Percentiles rank a stretch among this genome's conserved stretches.
phyloP scores from a whole-genome alignment of 2,113 vertebrate species.

The Psettodes erumei region DNA sequence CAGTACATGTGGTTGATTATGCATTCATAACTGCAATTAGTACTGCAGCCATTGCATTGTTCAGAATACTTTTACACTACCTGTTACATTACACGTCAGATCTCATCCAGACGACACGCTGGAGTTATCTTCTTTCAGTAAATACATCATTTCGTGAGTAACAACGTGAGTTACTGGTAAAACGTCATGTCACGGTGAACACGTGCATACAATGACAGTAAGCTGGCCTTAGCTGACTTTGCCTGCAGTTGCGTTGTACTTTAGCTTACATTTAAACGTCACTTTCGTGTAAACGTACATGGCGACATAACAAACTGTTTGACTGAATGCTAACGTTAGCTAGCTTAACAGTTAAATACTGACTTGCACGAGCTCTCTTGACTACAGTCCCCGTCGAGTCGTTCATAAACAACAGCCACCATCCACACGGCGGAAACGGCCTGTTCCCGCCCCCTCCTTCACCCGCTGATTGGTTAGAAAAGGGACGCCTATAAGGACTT shows the following conservation, averaged over 20 bases:
- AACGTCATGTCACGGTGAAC: background rate
- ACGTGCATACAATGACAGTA: background rate
- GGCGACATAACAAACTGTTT: background rate
- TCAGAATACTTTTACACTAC: no score
- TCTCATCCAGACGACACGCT: background rate
- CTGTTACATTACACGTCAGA: no score
- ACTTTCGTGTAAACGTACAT: background rate
- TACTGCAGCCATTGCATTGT: no score
- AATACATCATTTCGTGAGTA: background rate
- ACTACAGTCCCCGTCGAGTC: background rate
- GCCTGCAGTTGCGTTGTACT: no score
- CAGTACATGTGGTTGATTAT: background rate
- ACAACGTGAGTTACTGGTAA: background rate
- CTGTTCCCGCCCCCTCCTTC: constrained; percentile 51
- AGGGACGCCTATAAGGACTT: no score
- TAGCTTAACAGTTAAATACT: background rate
- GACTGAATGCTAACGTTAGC: background rate
- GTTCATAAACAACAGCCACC: constrained; percentile 47
- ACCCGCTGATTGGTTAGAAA: constrained; percentile 64
- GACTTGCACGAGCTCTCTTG: background rate
- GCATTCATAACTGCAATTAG: background rate
- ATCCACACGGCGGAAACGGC: constrained; percentile 33
- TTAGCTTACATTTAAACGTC: accelerated
- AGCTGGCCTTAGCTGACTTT: background rate
- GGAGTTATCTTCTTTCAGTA: background rate